Evolutionary conservation across 2,113 vertebrate genomes (phyloP), one percentile per base, ranked within the genome.

Genomic region (Dromaius novaehollandiae): DNA sequence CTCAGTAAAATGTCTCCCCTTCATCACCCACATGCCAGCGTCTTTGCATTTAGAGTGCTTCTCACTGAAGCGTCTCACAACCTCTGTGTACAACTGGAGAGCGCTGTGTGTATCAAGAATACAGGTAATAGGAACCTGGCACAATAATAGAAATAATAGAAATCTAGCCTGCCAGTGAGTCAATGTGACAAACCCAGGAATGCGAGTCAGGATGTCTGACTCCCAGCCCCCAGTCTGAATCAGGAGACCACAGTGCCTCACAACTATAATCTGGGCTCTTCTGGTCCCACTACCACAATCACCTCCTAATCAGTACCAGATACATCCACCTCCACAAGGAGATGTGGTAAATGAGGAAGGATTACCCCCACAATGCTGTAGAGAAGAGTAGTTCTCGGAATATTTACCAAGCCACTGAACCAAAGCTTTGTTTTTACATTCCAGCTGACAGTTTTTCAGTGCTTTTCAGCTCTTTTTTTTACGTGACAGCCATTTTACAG

Each of bases 351-450:
- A 73, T 4, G 61, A 87, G 90, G 86, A 79, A 91, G 93, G 58
- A 82, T 73, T 88, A 42, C 32, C 55, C 32, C 68, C 56, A 87
- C 70, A 53, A 79, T 73, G 36, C 89, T 38, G 25, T 5, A 83
- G 83, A 92, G 53, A 93, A 66, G 50, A 56, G 84, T 78, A 84
- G 77, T 97, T 97, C 90, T 80, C 82, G 90, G 86, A 95, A 95
- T 95, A 94, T 94, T 97, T 95, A 89, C 83, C 84, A 90, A 89
- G 65, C 79, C 78, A 89, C 80, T 93, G 83, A 96, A 92, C 74
- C 69, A 78, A 94, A 95, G 75, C 71, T 68, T 85, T 74, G 36
- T 9, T 44, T 96, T 95, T 89, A 40, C 73, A 76, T 97, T 97
- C 92, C 66, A 88, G 61, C 46, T 82, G 74, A 95, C 34, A 63